phyloP scores from a whole-genome alignment of 2,797 vertebrate species.

The Propithecus perrieri region DNA sequence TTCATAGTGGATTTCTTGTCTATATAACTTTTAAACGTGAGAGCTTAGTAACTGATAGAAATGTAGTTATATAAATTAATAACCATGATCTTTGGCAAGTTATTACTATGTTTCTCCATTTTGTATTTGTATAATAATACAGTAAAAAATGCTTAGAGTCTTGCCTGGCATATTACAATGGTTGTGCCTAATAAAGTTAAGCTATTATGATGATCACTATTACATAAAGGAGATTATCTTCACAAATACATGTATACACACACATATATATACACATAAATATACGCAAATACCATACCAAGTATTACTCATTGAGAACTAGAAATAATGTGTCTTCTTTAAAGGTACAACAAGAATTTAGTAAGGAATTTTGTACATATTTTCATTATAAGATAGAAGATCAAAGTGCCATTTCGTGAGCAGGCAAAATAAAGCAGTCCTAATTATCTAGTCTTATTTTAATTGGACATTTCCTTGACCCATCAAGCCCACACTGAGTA shows the following conservation, averaged over 20 bases:
- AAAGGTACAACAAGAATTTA: not conserved
- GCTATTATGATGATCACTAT: not conserved
- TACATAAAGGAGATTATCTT: not conserved
- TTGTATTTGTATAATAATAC: not conserved
- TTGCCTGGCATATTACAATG: not conserved
- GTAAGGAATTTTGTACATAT: not conserved
- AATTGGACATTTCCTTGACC: not conserved
- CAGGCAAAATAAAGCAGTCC: not conserved
- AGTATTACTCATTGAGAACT: not conserved
- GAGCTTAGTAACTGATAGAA: not conserved
- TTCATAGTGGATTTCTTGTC: not conserved
- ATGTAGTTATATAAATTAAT: not conserved
- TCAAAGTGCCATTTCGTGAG: not conserved
- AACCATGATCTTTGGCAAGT: not conserved
- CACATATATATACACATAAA: not conserved
- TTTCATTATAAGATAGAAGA: not conserved
- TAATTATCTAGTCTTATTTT: not conserved
- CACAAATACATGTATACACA: not conserved
- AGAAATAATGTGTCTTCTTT: not conserved
- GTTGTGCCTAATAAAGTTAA: not conserved
- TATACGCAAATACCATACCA: not conserved
- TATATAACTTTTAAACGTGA: not conserved
- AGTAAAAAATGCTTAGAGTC: not conserved
- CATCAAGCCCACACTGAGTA: not conserved
- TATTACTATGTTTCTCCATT: not conserved